Conservation (phyloP, 1,140 invertebrate genomes). For the Eufriesea mexicana region DNA sequence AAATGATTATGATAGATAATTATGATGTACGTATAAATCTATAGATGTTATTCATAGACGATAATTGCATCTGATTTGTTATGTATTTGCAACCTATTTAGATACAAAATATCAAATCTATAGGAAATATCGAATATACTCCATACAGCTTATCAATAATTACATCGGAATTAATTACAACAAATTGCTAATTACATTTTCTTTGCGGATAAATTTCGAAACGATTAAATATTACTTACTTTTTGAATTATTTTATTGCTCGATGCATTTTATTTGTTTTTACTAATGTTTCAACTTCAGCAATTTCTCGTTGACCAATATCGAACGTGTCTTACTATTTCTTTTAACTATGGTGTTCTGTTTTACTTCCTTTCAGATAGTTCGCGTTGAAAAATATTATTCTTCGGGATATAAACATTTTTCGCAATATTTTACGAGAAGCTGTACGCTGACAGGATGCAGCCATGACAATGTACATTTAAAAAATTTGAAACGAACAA, state of each 20-base stretch:
- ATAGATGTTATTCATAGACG: not conserved
- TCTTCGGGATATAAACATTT: not conserved
- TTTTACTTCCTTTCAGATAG: too few relatives aligned
- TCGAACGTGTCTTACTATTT: not conserved
- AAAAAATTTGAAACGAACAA: not conserved
- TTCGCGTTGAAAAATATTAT: not conserved
- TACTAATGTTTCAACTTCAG: not conserved
- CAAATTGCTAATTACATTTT: too few relatives aligned
- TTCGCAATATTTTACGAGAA: not conserved
- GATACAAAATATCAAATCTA: not conserved
- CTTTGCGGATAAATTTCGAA: too few relatives aligned
- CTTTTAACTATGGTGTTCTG: not conserved
- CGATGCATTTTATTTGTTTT: not conserved
- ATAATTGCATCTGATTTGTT: not conserved
- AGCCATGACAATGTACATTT: not conserved
- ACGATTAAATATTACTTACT: not conserved
- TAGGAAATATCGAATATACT: not conserved
- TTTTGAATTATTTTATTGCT: not conserved
- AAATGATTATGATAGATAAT: too few relatives aligned
- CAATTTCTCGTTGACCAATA: not conserved
- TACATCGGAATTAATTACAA: too few relatives aligned
- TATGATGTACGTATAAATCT: not conserved
- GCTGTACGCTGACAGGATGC: not conserved
- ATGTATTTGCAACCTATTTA: not conserved
- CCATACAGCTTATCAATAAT: too few relatives aligned